phyloP scores from a whole-genome alignment of 1,140 invertebrate genomes.

The Calliopsis andreniformis region DNA sequence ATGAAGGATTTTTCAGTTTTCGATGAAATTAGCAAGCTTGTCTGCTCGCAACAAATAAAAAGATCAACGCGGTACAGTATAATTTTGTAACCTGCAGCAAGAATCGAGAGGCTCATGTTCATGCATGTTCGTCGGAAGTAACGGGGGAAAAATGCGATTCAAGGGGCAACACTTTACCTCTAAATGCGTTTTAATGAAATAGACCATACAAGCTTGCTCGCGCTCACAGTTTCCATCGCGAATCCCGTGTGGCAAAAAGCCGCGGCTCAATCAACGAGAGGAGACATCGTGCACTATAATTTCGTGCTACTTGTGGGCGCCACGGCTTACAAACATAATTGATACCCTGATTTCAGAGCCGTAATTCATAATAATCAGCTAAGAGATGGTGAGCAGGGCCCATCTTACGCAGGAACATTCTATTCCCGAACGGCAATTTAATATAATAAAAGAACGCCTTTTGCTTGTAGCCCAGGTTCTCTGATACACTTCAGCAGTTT shows the following conservation, averaged over 20 bases:
- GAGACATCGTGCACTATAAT: slow-evolving; percentile 46
- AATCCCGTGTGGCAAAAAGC: not conserved
- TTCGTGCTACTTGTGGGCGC: slow-evolving; percentile 39
- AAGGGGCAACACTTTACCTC: slow-evolving; percentile 27
- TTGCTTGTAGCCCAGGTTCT: slow-evolving; percentile 30
- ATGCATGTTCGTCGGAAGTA: slow-evolving; percentile 6
- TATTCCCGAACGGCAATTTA: slow-evolving; percentile 32
- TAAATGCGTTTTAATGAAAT: slow-evolving; percentile 53
- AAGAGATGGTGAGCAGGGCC: slow-evolving; percentile 37
- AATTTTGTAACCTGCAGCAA: not conserved
- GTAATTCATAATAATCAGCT: slow-evolving; percentile 51
- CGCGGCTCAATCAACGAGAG: slow-evolving; percentile 44
- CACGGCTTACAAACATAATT: slow-evolving; percentile 42
- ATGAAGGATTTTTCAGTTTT: not conserved
- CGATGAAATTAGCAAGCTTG: not conserved
- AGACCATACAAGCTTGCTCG: not conserved
- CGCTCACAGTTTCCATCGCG: slow-evolving; percentile 16
- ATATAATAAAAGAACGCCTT: slow-evolving; percentile 47
- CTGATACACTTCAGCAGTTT: slow-evolving; percentile 13
- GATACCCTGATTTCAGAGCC: slow-evolving; percentile 46
- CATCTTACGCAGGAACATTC: slow-evolving; percentile 6
- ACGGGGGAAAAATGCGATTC: not conserved
- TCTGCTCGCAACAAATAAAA: not conserved
- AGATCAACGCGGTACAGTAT: not conserved
- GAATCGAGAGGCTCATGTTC: not conserved